phyloP scores from a whole-genome alignment of 2,113 vertebrate species.

The Rhipidura dahli region DNA sequence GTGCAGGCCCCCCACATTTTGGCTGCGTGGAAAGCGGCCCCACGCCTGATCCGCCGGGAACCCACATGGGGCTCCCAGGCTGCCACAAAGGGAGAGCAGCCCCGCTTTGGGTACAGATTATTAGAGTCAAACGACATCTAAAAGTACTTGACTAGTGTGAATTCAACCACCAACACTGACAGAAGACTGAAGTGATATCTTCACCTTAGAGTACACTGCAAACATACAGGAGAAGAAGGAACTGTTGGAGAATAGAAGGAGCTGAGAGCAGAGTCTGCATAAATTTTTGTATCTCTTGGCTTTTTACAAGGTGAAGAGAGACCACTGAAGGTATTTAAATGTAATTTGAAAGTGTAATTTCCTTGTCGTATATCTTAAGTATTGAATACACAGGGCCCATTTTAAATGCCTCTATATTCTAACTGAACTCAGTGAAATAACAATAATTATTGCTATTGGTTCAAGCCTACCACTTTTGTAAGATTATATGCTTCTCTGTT shows the following conservation, averaged over 20 bases:
- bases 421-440: background rate
- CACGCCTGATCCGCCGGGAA: rapidly evolving
- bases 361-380: background rate
- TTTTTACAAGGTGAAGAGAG: background rate
- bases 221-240: background rate
- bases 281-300: background rate
- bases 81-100: background rate
- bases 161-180: background rate
- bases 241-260: background rate
- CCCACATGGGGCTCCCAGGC: background rate
- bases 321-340: background rate
- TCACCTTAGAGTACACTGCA: background rate
- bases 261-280: background rate
- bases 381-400: background rate
- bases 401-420: background rate
- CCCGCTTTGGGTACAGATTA: background rate
- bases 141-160: background rate
- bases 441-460: background rate
- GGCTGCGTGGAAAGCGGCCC: background rate
- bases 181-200: background rate
- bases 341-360: background rate
- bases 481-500: background rate
- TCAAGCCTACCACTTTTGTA: background rate
- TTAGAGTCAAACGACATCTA: background rate
- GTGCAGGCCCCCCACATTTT: background rate